Evolutionary conservation across 2,888 invertebrate genomes (phyloP).

Genomic region (Pollenia griseotomentosa): DNA sequence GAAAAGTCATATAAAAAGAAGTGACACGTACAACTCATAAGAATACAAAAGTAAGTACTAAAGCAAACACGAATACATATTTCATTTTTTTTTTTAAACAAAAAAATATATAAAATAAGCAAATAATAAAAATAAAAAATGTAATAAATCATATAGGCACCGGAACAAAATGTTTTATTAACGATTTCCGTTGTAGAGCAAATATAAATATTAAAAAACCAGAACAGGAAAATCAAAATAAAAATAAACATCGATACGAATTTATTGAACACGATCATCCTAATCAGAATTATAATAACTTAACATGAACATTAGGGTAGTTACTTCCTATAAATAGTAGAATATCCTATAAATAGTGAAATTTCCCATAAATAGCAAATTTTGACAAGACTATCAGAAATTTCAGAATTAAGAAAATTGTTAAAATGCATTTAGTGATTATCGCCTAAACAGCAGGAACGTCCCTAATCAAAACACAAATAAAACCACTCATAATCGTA

Average conservation of each 20-base stretch:
- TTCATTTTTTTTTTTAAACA: not conserved
- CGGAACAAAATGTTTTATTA: constrained; percentile 69
- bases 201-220: constrained; percentile 29
- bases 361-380: not conserved
- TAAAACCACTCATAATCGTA: not conserved
- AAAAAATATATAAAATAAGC: not conserved
- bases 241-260: not conserved
- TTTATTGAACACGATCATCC: constrained; percentile 21
- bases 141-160: constrained; percentile 50
- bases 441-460: too few relatives aligned
- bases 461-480: constrained; percentile 1
- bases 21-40: constrained; percentile 10
- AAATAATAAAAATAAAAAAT: constrained; percentile 9
- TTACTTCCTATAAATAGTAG: too few relatives aligned
- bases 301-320: constrained; percentile 10
- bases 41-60: constrained; percentile 40
- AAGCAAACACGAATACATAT: not conserved
- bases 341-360: too few relatives aligned
- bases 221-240: not conserved
- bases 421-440: too few relatives aligned
- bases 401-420: too few relatives aligned
- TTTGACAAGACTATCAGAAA: too few relatives aligned
- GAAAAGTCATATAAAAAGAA: not conserved
- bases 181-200: constrained; percentile 64
- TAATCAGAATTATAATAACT: not conserved